Evolutionary conservation across 2,888 invertebrate genomes (phyloP).

Genomic region (Drosophila merina): DNA sequence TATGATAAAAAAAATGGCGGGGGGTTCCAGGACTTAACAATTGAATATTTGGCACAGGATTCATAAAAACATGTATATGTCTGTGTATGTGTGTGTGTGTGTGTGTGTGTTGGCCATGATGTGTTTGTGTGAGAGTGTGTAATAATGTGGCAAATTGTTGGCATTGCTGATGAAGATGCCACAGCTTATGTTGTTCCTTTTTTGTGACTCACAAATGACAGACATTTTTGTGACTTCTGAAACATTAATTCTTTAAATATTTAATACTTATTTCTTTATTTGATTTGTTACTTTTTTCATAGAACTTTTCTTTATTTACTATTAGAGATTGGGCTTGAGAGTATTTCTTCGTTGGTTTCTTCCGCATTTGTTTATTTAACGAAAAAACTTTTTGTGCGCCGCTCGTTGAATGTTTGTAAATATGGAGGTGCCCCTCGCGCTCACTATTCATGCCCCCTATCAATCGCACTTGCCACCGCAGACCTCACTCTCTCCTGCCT

Average conservation of each 20-base stretch:
- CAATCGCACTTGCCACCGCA: background rate
- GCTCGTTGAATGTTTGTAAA: conserved; percentile 61
- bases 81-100: background rate
- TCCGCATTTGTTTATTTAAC: conserved; percentile 52
- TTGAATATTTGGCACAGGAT: conserved; percentile 29
- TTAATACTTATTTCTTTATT: background rate
- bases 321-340: background rate
- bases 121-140: conserved; percentile 17
- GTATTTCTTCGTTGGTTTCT: conserved; percentile 47
- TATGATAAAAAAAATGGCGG: conserved; percentile 10
- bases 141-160: conserved; percentile 40
- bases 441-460: background rate
- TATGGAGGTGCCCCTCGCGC: conserved; percentile 14
- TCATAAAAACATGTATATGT: background rate
- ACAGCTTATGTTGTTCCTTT: conserved; percentile 7
- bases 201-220: background rate
- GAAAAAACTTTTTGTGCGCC: conserved; percentile 23
- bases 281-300: background rate
- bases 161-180: conserved; percentile 41
- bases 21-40: conserved; percentile 13
- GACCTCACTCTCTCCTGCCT: conserved; percentile 1
- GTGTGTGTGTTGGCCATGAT: background rate
- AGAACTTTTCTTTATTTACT: background rate
- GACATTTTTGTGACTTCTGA: background rate
- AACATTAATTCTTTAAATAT: background rate